These are phyloP conservation scores for Barbus barbus DNA, from an alignment of 2,113 vertebrate species.

Conservation along the genomic window DNA sequence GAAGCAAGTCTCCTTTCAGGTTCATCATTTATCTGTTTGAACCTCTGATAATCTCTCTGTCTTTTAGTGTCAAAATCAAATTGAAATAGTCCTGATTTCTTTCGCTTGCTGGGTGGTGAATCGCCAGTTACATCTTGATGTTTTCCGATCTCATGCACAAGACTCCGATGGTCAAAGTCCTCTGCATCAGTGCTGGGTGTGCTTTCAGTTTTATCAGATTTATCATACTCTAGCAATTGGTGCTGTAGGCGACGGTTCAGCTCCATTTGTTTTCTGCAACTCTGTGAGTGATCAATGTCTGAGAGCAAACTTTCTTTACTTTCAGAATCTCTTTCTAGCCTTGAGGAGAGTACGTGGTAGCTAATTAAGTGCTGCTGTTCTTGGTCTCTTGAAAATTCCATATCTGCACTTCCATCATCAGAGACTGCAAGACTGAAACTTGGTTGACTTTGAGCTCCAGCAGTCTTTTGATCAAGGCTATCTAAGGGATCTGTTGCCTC, in stretches of 20 bases:
- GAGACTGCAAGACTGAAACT: constrained; percentile 62
- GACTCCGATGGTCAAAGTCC: constrained; percentile 85
- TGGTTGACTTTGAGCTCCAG: constrained; percentile 75
- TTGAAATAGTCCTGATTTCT: constrained; percentile 84
- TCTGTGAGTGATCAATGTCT: constrained; percentile 86
- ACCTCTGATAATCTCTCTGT: constrained; percentile 82
- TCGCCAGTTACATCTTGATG: constrained; percentile 82
- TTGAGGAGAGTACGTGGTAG: constrained; percentile 69
- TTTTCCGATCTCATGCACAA: constrained; percentile 83
- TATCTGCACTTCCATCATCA: constrained; percentile 77
- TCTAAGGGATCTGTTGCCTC: constrained; percentile 78
- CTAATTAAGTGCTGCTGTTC: constrained; percentile 71
- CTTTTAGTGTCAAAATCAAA: constrained; percentile 84
- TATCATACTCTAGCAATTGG: constrained; percentile 86
- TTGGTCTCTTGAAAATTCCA: constrained; percentile 78
- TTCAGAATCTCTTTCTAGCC: constrained; percentile 79
- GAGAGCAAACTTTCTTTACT: constrained; percentile 83
- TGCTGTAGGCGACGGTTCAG: constrained; percentile 82
- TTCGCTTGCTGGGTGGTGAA: constrained; percentile 87
- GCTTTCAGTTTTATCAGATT: constrained; percentile 83
- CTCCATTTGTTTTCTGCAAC: constrained; percentile 90
- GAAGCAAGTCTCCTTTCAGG: constrained; percentile 79
- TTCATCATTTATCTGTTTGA: constrained; percentile 87
- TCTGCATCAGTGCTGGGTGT: constrained; percentile 77
- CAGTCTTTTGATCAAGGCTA: constrained; percentile 74